Evolutionary conservation across 2,888 invertebrate genomes (phyloP).

Genomic region (Tryphoninae sp.): DNA sequence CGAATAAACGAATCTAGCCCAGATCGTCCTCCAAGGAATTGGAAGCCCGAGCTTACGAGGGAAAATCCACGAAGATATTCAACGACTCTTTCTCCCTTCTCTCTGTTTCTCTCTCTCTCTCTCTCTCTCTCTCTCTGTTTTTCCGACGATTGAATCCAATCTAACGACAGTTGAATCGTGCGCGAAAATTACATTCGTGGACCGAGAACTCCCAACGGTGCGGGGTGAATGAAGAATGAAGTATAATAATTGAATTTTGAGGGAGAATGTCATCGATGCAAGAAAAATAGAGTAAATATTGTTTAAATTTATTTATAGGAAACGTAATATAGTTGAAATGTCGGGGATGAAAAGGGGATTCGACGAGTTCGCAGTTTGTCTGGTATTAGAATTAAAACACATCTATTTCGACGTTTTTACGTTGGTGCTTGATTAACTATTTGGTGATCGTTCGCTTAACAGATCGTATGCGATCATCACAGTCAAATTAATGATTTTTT

Average conservation of each 20-base stretch:
- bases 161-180: slow-evolving; percentile 58
- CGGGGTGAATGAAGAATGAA: slow-evolving; percentile 27
- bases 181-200: slow-evolving; percentile 55
- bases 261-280: not conserved
- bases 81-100: slow-evolving; percentile 32
- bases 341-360: slow-evolving; percentile 53
- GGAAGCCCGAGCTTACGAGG: slow-evolving; percentile 51
- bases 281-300: not conserved
- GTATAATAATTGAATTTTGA: slow-evolving; percentile 41
- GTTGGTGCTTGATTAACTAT: slow-evolving; percentile 61
- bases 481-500: slow-evolving; percentile 6
- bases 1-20: slow-evolving; percentile 63
- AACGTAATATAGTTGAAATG: slow-evolving; percentile 29
- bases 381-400: slow-evolving; percentile 30
- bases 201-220: slow-evolving; percentile 15
- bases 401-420: slow-evolving; percentile 54
- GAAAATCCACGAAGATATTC: slow-evolving; percentile 53
- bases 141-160: slow-evolving; percentile 59
- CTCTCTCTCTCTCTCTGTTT: slow-evolving; percentile 21
- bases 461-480: too few species aligned
- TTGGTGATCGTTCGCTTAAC: slow-evolving; percentile 22
- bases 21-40: slow-evolving; percentile 62
- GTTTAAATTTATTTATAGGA: slow-evolving; percentile 5
- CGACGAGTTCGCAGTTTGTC: slow-evolving; percentile 75
- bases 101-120: slow-evolving; percentile 26